Base-by-base conservation (phyloP, 2,888 invertebrate genomes). In the Galerucella calmariensis region DNA sequence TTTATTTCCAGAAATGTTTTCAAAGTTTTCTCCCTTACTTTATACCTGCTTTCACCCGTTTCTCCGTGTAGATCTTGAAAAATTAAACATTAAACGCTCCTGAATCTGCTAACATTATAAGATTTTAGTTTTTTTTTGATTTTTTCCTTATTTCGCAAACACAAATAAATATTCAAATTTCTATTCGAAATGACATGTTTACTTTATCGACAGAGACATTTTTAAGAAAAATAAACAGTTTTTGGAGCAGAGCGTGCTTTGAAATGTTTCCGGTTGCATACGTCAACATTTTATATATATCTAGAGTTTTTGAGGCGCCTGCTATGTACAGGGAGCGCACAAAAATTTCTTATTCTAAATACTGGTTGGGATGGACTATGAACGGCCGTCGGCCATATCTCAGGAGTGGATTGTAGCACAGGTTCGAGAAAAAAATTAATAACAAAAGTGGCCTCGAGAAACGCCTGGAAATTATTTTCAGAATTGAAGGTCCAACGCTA, bases 151-250 rank as follows among this genome's bases (percentile, higher is more conserved):
- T 69, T 69, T 69, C 48, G 69, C 69, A 61, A 69, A 69, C 62
- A 53, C 53, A 69, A 69, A 69, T 53, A 69, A 69, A 69, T 51
- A 35, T 59, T 69, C 63, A 46, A 69, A 69, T 63, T 69, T 69
- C 69, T 16, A 69, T 69, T 53, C 35, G 58, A 69, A 63, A 63
- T 69, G 69, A 69, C 69, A 69, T 69, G 62, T 69, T 69, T 69
- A 62, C 69, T 44, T 63, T 69, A 41, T 53, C 69, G 51, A 62
- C 62, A 69, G 69, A 69, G 62, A 69, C 35, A 35, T 35, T 63
- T 51, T 69, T 69, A 63, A 69, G 10, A 41, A 62, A 69, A 63
- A 69, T 69, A 69, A 69, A 69, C 69, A 69, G 24, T 24, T 69
- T 69, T 69, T 63, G 61, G 53, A 41, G 53, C 62, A 20, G 12